Conservation (phyloP, 2,888 invertebrate genomes). For the Lamellibrachia columna region DNA sequence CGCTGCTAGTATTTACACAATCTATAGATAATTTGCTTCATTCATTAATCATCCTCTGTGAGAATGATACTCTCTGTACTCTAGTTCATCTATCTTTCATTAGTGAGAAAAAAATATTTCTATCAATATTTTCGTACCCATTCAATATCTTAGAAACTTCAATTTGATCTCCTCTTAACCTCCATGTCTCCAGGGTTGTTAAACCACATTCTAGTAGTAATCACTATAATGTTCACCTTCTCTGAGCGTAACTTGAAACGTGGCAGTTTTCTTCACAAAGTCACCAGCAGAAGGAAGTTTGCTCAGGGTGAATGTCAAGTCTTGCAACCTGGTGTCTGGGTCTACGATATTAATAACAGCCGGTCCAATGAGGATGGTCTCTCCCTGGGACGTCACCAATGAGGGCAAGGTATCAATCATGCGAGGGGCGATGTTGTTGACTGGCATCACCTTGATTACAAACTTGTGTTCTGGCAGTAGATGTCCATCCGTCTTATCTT, state of each 20-base stretch:
- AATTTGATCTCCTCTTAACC: too few species aligned
- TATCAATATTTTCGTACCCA: too few species aligned
- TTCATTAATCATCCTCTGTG: too few species aligned
- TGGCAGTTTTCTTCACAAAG: constrained; percentile 44
- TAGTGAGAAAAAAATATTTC: too few species aligned
- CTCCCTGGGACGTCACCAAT: constrained; percentile 49
- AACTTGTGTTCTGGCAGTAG: constrained; percentile 46
- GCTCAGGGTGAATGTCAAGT: constrained; percentile 48
- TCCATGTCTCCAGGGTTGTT: background rate
- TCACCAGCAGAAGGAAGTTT: constrained; percentile 47
- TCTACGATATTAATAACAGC: constrained; percentile 50
- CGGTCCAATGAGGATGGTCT: constrained; percentile 47
- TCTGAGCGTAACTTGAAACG: background rate
- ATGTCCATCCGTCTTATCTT: constrained; percentile 22
- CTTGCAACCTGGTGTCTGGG: constrained; percentile 49
- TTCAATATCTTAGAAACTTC: too few species aligned
- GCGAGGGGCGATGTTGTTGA: constrained; percentile 55
- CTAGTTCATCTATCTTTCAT: too few species aligned
- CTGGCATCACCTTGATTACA: constrained; percentile 53
- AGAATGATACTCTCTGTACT: too few species aligned
- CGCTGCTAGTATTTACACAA: too few species aligned
- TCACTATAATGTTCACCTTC: background rate
- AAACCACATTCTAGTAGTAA: background rate
- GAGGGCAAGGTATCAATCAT: constrained; percentile 43
- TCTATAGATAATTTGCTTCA: too few species aligned